Percentiles rank a stretch among this genome's conserved stretches.
Evolutionary conservation across 1,140 invertebrate genomes (phyloP).

Genomic region (Proales similis): DNA sequence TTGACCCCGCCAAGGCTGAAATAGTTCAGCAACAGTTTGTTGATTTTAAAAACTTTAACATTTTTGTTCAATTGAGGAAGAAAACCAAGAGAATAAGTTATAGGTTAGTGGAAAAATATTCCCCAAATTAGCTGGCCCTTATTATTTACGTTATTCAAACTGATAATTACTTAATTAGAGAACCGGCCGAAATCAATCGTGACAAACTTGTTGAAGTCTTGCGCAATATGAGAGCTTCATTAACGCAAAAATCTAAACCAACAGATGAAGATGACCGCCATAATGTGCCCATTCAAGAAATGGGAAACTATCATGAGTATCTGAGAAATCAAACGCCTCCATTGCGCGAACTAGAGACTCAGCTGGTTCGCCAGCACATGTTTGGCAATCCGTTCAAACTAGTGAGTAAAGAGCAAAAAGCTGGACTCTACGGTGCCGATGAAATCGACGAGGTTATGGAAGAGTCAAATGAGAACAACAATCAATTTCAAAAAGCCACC

Average conservation of each 20-base stretch:
- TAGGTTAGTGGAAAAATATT: no score
- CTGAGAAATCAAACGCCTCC: conserved; percentile 83
- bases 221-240: conserved; percentile 84
- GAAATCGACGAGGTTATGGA: conserved; percentile 38
- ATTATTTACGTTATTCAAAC: no score
- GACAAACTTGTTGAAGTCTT: conserved; percentile 82
- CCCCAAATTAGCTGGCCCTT: no score
- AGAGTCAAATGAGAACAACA: conserved; percentile 8
- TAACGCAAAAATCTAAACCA: conserved; percentile 65
- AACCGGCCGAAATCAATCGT: conserved; percentile 48
- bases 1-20: conserved; percentile 15
- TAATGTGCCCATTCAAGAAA: conserved; percentile 87
- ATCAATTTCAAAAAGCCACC: conserved; percentile 1
- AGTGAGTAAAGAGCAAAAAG: conserved; percentile 34
- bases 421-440: conserved; percentile 7
- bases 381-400: conserved; percentile 99
- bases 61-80: not conserved
- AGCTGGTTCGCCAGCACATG: conserved; percentile 91
- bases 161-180: conserved; percentile 28
- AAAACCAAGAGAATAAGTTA: conserved; percentile 13
- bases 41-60: conserved; percentile 35
- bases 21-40: conserved; percentile 24
- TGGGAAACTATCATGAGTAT: conserved; percentile 99
- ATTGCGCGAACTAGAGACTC: conserved; percentile 83
- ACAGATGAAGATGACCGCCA: conserved; percentile 69